Evolutionary conservation across 2,797 vertebrate species (phyloP).

Genomic region (Lerista edwardsae): DNA sequence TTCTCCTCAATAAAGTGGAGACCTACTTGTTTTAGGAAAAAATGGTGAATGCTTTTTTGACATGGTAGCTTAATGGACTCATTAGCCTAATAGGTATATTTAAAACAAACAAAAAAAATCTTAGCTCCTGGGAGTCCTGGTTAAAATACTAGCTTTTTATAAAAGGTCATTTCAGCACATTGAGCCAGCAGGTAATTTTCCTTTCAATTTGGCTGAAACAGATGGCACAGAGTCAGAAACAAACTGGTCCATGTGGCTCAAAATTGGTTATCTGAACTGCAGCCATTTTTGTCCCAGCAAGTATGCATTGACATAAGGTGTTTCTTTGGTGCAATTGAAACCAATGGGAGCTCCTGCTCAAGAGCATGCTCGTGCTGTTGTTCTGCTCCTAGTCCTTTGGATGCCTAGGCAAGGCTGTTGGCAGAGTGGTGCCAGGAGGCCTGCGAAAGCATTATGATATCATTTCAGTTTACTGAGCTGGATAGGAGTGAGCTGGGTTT

Average conservation of each 20-base stretch:
- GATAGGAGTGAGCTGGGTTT: too few species aligned
- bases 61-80: constrained; percentile 33
- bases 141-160: constrained; percentile 19
- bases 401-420: neutral
- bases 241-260: neutral
- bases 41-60: constrained; percentile 26
- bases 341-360: neutral
- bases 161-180: constrained; percentile 22
- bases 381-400: neutral
- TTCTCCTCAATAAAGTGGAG: neutral
- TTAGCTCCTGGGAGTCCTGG: constrained; percentile 13
- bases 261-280: neutral
- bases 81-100: constrained; percentile 16
- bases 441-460: neutral
- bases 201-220: neutral
- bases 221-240: constrained; percentile 3
- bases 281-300: constrained; percentile 1
- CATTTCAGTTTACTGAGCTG: neutral
- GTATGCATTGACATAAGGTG: neutral
- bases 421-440: too few species aligned
- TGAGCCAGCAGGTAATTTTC: constrained; percentile 26
- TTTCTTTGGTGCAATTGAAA: neutral
- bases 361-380: neutral
- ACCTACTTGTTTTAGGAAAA: constrained; percentile 39
- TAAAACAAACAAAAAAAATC: neutral